Conservation (phyloP, 2,797 vertebrate species). For the Poeciliopsis turneri region DNA sequence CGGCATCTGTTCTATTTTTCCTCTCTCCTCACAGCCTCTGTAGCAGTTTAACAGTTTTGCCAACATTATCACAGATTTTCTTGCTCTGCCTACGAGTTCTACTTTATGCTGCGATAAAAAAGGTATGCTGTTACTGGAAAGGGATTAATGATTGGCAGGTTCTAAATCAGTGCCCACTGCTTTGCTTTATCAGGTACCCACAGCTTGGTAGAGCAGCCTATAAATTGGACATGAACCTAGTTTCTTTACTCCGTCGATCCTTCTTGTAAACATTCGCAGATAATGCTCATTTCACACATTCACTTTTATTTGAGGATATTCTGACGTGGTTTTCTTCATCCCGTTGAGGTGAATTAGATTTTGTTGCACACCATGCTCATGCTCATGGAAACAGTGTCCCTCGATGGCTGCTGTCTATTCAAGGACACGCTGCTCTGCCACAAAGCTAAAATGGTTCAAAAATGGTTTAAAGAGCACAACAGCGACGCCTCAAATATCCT, state of each 20-base stretch:
- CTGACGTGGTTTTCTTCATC: neutral
- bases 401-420: neutral
- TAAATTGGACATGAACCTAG: conserved; percentile 61
- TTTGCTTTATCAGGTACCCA: conserved; percentile 71
- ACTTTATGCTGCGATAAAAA: conserved; percentile 50
- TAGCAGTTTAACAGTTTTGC: conserved; percentile 49
- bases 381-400: neutral
- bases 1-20: conserved; percentile 63
- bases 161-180: conserved; percentile 54
- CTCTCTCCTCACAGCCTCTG: conserved; percentile 12
- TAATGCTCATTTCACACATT: conserved; percentile 31
- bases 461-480: neutral
- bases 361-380: neutral
- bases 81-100: conserved; percentile 42
- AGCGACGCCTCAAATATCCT: neutral
- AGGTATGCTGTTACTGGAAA: conserved; percentile 59
- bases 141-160: conserved; percentile 55
- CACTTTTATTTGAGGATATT: conserved; percentile 6
- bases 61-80: conserved; percentile 41
- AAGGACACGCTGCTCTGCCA: neutral
- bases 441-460: neutral
- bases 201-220: conserved; percentile 75
- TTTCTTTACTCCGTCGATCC: conserved; percentile 57
- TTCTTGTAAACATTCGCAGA: conserved; percentile 35
- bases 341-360: neutral